A percentile compares a stretch with the other conserved stretches of the same genome.
Evolutionary conservation across 2,888 invertebrate genomes (phyloP).

Genomic region (Drosophila diplacantha): DNA sequence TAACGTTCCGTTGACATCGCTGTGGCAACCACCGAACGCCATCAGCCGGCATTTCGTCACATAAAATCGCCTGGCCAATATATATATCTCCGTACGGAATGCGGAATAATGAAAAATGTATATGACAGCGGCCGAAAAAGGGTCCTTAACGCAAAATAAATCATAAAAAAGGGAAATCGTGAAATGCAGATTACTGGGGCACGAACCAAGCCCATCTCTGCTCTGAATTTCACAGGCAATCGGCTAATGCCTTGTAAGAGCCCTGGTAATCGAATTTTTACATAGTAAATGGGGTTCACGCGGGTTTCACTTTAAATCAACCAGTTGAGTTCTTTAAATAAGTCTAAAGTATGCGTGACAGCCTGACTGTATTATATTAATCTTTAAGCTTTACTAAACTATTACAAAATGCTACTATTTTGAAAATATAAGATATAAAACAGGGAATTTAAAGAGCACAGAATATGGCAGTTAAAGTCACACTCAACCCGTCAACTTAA

Average conservation of each 20-base stretch:
- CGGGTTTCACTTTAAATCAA: neutral
- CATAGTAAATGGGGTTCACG: neutral
- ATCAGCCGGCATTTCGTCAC: constrained; percentile 36
- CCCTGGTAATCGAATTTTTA: constrained; percentile 3
- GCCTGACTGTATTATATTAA: neutral
- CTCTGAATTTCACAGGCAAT: constrained; percentile 24
- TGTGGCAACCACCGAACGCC: constrained; percentile 35
- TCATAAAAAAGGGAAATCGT: constrained; percentile 23
- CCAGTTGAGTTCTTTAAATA: no score
- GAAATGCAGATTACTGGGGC: constrained; percentile 26
- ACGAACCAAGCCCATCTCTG: constrained; percentile 6
- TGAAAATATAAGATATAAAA: neutral
- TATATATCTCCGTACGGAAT: constrained; percentile 1
- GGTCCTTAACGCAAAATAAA: constrained; percentile 31
- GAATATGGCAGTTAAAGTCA: no score
- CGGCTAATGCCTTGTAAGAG: constrained; percentile 27
- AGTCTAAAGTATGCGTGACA: neutral
- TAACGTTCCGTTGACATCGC: constrained; percentile 66
- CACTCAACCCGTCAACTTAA: no score
- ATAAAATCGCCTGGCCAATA: constrained; percentile 36
- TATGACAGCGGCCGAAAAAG: constrained; percentile 12
- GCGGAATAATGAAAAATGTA: constrained; percentile 36
- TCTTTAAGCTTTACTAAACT: no score
- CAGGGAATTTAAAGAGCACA: neutral
- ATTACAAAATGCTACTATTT: neutral